These are phyloP conservation scores for Habrosyne pyritoides DNA, from an alignment of 2,888 invertebrate species.

Conservation along the genomic window DNA sequence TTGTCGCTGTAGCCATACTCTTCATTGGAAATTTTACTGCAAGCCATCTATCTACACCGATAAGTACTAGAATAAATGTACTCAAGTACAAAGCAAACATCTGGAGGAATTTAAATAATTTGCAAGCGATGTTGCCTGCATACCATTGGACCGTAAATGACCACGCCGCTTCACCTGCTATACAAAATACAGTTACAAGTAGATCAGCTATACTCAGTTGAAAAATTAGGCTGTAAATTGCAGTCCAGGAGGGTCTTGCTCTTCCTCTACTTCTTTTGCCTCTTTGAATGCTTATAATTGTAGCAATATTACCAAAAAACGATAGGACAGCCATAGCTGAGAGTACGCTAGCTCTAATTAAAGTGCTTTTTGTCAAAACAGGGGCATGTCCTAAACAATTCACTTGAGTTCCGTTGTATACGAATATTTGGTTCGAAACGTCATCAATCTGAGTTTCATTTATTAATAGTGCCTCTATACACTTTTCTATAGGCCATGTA, in stretches of 20 bases:
- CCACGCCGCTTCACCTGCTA: slow-evolving; percentile 92
- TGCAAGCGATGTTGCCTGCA: slow-evolving; percentile 90
- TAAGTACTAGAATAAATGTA: slow-evolving; percentile 91
- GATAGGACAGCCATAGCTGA: slow-evolving; percentile 88
- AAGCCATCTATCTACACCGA: slow-evolving; percentile 92
- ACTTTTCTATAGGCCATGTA: slow-evolving; percentile 68
- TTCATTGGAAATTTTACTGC: slow-evolving; percentile 92
- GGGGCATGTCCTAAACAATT: slow-evolving; percentile 87
- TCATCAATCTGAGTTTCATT: slow-evolving; percentile 54
- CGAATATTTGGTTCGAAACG: slow-evolving; percentile 43
- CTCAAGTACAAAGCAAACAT: slow-evolving; percentile 92
- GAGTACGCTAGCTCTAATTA: slow-evolving; percentile 87
- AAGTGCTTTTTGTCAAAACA: slow-evolving; percentile 83
- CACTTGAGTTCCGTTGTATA: slow-evolving; percentile 62
- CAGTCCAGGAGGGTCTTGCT: slow-evolving; percentile 86
- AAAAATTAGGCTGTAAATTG: slow-evolving; percentile 90
- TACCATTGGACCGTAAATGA: slow-evolving; percentile 91
- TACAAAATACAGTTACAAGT: slow-evolving; percentile 91
- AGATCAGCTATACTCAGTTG: slow-evolving; percentile 93
- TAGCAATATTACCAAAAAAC: slow-evolving; percentile 89
- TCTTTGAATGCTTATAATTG: slow-evolving; percentile 89
- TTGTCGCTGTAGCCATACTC: slow-evolving; percentile 85
- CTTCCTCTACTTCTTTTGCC: slow-evolving; percentile 83
- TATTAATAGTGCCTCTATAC: slow-evolving; percentile 51
- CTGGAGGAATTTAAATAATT: slow-evolving; percentile 91